phyloP scores from a whole-genome alignment of 2,113 vertebrate genomes.

The Neogale vison region DNA sequence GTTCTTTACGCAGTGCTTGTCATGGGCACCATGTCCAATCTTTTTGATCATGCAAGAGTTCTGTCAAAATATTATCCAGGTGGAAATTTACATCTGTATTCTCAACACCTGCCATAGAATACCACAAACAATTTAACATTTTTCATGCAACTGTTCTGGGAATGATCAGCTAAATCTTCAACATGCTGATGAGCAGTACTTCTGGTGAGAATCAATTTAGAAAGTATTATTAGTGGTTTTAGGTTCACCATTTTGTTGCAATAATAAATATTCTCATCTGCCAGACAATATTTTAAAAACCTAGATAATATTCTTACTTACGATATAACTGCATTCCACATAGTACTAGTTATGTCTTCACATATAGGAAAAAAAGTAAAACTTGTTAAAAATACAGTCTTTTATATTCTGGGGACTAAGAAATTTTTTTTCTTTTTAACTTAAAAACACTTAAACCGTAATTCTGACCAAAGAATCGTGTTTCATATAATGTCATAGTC shows the following conservation, averaged over 20 bases:
- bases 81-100: background rate
- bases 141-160: background rate
- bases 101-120: background rate
- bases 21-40: background rate
- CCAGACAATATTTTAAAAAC: background rate
- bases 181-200: background rate
- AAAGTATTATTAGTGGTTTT: background rate
- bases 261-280: background rate
- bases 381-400: background rate
- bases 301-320: background rate
- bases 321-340: background rate
- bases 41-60: constrained; percentile 4
- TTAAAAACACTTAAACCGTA: background rate
- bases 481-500: background rate
- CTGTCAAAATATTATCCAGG: background rate
- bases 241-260: background rate
- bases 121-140: background rate
- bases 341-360: background rate
- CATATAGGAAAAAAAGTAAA: background rate
- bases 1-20: background rate
- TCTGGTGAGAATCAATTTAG: background rate
- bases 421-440: background rate
- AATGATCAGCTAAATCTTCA: background rate
- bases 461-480: background rate
- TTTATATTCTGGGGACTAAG: background rate